Conservation (phyloP, 2,888 invertebrate species). For the Melanostoma mellinum region DNA sequence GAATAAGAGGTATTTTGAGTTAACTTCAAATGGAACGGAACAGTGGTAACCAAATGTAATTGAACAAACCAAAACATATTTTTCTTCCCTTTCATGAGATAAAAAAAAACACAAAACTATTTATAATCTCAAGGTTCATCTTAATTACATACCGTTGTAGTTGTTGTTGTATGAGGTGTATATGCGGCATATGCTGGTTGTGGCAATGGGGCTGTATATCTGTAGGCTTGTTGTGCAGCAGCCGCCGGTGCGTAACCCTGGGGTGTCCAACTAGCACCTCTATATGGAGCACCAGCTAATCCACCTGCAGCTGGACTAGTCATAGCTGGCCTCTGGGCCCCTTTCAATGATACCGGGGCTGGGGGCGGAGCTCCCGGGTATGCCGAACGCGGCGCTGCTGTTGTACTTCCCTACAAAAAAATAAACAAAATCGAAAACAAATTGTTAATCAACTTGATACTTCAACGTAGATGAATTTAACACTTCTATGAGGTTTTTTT, state of each 20-base stretch:
- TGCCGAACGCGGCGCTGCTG: constrained; percentile 80
- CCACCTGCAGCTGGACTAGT: constrained; percentile 82
- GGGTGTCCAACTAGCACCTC: constrained; percentile 82
- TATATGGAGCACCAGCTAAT: constrained; percentile 81
- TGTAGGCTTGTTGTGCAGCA: constrained; percentile 81
- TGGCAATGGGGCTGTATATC: constrained; percentile 82
- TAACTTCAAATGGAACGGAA: too few relatives aligned
- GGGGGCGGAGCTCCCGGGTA: constrained; percentile 82
- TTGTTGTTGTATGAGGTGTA: constrained; percentile 81
- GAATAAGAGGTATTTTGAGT: too few relatives aligned
- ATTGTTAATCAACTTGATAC: constrained; percentile 3
- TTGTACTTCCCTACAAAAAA: constrained; percentile 77
- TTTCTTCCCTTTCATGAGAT: too few relatives aligned
- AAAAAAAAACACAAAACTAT: not conserved
- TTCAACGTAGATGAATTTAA: constrained; percentile 7
- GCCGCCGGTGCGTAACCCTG: constrained; percentile 82
- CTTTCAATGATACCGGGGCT: constrained; percentile 81
- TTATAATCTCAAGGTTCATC: not conserved
- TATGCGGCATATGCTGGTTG: constrained; percentile 82
- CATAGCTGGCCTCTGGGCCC: constrained; percentile 82
- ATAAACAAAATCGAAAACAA: constrained; percentile 19
- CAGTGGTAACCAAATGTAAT: too few relatives aligned
- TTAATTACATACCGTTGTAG: constrained; percentile 80
- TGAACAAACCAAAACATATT: too few relatives aligned
- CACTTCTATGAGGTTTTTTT: not conserved